Evolutionary conservation across 2,113 vertebrate species (phyloP).

Genomic region (Corynorhinus townsendii): DNA sequence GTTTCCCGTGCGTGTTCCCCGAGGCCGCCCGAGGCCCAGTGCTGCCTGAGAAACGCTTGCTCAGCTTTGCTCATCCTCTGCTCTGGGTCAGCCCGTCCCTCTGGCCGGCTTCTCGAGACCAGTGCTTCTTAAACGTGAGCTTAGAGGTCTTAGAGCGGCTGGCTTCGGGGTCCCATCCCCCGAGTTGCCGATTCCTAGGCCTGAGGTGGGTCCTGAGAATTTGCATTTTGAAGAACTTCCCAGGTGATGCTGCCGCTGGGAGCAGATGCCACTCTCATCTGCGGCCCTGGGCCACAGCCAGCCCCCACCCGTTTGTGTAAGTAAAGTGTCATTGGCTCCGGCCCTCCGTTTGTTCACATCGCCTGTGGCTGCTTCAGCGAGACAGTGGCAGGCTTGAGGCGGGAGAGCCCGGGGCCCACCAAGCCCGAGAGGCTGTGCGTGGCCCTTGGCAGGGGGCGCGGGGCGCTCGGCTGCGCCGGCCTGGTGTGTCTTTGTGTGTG

Average conservation of each 20-base stretch:
- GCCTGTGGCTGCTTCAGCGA: background rate
- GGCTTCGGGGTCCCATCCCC: no score
- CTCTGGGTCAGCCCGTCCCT: background rate
- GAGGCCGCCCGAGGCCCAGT: rapidly evolving
- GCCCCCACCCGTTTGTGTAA: background rate
- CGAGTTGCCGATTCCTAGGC: background rate
- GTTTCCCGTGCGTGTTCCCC: no score
- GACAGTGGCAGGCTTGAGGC: background rate
- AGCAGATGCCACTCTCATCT: background rate
- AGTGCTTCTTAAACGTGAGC: background rate
- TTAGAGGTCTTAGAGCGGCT: background rate
- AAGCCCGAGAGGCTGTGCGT: background rate
- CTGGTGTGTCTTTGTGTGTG: background rate
- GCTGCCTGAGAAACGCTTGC: background rate
- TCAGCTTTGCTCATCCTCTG: background rate
- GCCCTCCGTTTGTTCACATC: background rate
- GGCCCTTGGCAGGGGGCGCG: background rate
- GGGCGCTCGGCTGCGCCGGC: no score
- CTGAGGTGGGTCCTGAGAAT: background rate
- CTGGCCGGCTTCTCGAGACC: background rate
- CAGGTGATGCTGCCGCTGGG: background rate
- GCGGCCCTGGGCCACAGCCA: background rate
- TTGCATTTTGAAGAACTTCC: background rate
- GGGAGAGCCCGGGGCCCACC: background rate
- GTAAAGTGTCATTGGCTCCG: background rate